Base-by-base conservation (phyloP, 2,113 vertebrate species). In the Poeciliopsis prolifica region DNA sequence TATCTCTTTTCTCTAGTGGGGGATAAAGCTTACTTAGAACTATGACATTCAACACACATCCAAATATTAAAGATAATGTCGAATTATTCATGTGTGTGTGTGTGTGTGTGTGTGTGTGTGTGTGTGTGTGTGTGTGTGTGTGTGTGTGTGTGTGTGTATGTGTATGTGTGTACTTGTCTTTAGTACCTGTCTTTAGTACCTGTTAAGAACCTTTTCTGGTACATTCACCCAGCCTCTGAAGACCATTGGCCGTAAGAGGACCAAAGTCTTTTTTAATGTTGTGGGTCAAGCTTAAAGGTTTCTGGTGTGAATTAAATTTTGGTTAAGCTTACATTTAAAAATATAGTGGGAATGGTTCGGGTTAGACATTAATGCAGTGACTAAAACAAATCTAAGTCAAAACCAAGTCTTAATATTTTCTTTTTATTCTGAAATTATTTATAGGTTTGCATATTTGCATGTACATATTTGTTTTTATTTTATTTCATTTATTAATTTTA, bases 1-100 rank as follows among this genome's bases (percentile, higher is more conserved):
- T 96, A 96, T 69, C 94, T 90, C 60, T 82, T 85, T 90, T 95
- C 95, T 44, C 95, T 96, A 87, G 28, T 31, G 65, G 33, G 12
- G 12, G 37, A 54, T 22, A 68, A 35, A 62, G 31, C 63, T 58
- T 58, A 10, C 3, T 58, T 58, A n/a, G 22, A 54, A 54, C 48
- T 24, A 22, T 9, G 22, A 54, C 17, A 54, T 54, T 22, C 15
- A 54, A 54, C 19, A 54, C 19, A 19, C 44, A 51, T 51, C 44
- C 44, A 51, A 15, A 51, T 15, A 51, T 19, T 51, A 51, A 22
- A 51, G 44, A 22, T 51, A 51, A 22, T 37, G 35, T 17, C 14
- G 1, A 51, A 17, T 51, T 22, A 19, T 54, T 19, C 19, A 6
- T 51, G 19, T 51, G 0, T 51, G 48, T 7, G 5, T 51, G 48